Evolutionary conservation across 1,140 invertebrate genomes (phyloP), one percentile per base, ranked within the genome.

Genomic region (Tetraneura akinire): DNA sequence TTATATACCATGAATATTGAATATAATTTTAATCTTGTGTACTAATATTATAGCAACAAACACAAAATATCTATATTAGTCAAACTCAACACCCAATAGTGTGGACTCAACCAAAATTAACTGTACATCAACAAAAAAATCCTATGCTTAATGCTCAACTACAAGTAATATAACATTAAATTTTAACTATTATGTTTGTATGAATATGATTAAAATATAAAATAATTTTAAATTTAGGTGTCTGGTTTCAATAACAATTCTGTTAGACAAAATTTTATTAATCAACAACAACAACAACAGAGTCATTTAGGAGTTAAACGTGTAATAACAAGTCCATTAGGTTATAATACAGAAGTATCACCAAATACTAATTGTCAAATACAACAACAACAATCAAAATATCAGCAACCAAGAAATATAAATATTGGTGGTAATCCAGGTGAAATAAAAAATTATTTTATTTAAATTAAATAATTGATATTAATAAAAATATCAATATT

Each of bases 61-160:
- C 83, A 74, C 64, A 81, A 47, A 42, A n/a, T 42, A 26, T 73
- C 23, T 64, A 81, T 18, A 32, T 51, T 26, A 78, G 32, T 11
- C 60, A 78, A 78, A 32, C n/a, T 1, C 29, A 55, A 26, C 53
- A 57, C 16, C 32, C 74, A 18, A 55, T n/a, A 10, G 37, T 78
- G 16, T 78, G 74, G 55, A 82, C 73, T 82, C 83, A 68, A 78
- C 74, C 47, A 26, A 82, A 86, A 47, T 83, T 88, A 13, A 86
- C 85, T 57, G 83, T 89, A 57, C 89, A 90, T 81, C 88, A 90
- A 81, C 90, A 91, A 85, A 91, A 92, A 85, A 93, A 93, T 86
- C 91, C 93, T 8, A 91, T 94, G 91, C 87, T 94, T 80, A 93
- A 91, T 86, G 90, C 91, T 81, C 92, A 93, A 85, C 86, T 93